phyloP scores from a whole-genome alignment of 64 coral and sea anemone species.

The Hydrozoanthus tunicans region DNA sequence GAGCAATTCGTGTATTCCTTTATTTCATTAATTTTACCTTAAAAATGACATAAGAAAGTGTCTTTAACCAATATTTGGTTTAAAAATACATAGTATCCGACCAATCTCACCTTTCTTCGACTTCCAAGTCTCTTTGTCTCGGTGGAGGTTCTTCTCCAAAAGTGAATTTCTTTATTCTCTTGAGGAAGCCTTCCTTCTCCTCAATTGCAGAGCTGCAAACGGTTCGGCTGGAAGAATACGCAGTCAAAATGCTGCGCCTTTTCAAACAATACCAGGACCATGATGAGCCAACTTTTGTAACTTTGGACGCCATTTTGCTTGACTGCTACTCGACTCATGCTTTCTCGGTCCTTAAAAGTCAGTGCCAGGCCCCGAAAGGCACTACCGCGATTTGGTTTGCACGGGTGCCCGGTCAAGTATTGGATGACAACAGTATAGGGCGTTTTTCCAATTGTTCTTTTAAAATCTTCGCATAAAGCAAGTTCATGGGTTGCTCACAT shows the following conservation, averaged over 20 bases:
- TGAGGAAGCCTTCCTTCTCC: slow-evolving; percentile 17
- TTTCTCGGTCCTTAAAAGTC: neutral
- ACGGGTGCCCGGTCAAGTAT: too few species aligned
- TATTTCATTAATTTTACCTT: too few species aligned
- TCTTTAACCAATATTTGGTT: neutral
- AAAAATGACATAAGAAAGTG: too few species aligned
- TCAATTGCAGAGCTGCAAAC: slow-evolving; percentile 1
- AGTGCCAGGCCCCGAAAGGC: neutral
- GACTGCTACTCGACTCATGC: neutral
- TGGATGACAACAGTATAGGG: too few species aligned
- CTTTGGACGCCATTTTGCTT: slow-evolving; percentile 51
- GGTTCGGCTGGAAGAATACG: neutral
- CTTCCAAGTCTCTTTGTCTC: neutral
- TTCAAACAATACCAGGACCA: neutral
- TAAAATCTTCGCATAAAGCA: too few species aligned
- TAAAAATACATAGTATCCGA: neutral
- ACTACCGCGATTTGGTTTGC: too few species aligned
- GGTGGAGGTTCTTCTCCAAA: slow-evolving; percentile 52
- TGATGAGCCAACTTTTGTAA: neutral
- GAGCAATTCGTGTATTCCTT: too few species aligned
- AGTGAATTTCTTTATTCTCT: slow-evolving; percentile 44
- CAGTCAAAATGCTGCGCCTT: neutral
- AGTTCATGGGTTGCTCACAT: too few species aligned
- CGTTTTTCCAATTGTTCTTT: too few species aligned
- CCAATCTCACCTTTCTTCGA: slow-evolving; percentile 28